These are phyloP conservation scores for Trematomus bernacchii DNA, from an alignment of 2,797 vertebrate species.

Conservation along the genomic window DNA sequence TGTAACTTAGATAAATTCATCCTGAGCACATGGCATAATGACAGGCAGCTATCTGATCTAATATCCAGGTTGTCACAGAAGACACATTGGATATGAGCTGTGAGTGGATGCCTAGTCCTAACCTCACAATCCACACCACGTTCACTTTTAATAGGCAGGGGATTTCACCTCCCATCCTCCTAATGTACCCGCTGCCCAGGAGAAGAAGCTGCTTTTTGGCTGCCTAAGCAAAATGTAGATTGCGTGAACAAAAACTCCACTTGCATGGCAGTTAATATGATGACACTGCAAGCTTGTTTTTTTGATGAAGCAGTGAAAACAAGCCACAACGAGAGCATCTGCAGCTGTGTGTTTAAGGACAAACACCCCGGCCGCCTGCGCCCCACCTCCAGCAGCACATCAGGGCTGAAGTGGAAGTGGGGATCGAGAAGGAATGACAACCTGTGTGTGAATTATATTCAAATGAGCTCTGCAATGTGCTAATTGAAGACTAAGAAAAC, in stretches of 20 bases:
- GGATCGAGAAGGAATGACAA: slow-evolving; percentile 40
- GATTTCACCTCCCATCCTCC: slow-evolving; percentile 69
- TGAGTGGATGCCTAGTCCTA: slow-evolving; percentile 40
- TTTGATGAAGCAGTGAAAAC: slow-evolving; percentile 82
- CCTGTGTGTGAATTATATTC: slow-evolving; percentile 7
- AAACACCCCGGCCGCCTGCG: slow-evolving; percentile 25
- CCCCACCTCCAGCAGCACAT: slow-evolving; percentile 20
- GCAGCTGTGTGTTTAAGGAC: slow-evolving; percentile 60
- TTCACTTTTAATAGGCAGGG: slow-evolving; percentile 72
- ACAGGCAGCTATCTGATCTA: slow-evolving; percentile 44
- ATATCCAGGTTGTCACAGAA: slow-evolving; percentile 51
- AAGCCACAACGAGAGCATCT: slow-evolving; percentile 59
- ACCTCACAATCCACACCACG: slow-evolving; percentile 56
- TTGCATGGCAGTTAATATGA: slow-evolving; percentile 84
- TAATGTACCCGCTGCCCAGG: slow-evolving; percentile 71
- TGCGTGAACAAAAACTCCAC: slow-evolving; percentile 78
- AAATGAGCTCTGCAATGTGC: slow-evolving; percentile 49
- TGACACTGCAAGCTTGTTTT: slow-evolving; percentile 82
- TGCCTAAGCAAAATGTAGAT: slow-evolving; percentile 85
- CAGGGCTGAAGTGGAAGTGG: slow-evolving; percentile 13
- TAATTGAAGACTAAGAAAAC: slow-evolving; percentile 57
- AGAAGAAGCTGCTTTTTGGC: slow-evolving; percentile 72
- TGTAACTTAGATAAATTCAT: slow-evolving; percentile 63
- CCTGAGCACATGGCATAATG: slow-evolving; percentile 41
- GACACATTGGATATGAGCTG: slow-evolving; percentile 24